Base-by-base conservation (phyloP, 2,888 invertebrate genomes). In the Drosophila paramelanica region DNA sequence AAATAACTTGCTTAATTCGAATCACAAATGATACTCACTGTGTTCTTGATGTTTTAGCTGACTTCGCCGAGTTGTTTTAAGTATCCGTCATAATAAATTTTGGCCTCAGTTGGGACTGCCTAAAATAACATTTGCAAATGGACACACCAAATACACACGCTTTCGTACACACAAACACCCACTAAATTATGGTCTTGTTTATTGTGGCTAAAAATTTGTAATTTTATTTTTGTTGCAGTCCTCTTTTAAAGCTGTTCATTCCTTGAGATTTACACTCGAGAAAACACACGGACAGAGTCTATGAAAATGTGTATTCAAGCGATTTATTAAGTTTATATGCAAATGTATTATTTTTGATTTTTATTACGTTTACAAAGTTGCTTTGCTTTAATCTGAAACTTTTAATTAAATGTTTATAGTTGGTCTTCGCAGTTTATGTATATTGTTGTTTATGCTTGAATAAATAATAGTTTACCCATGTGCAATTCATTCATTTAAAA, bases 81-180 rank as follows among this genome's bases (percentile, higher is more conserved):
- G 57, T 79, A 79, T 79, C 79, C 79, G 74, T 79, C 55, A 62
- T 57, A 61, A 65, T 66, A 65, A 71, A 73, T 58, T 59, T 52
- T 13, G 38, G 36, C 43, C 13, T 56, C 31, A 45, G 46, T n/a
- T 17, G 8, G 14, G n/a, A 56, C 49, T 41, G 36, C 36, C 20
- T 55, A 43, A 66, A 75, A 67, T 67, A 60, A 46, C 43, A 69
- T 62, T 75, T 53, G 47, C 65, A 64, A 71, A 58, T 69, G 65
- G n/a, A 58, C 42, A 10, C 31, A 10, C 31, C 31, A 10, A 31
- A 31, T 31, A 11, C 36, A 46, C 39, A 59, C 20, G 14, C 20
- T 20, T 20, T 20, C 20, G 20, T 20, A 14, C 20, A 56, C 47
- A 17, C 33, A 52, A 17, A 17, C 14, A 39, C 31, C 23, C 42